Evolutionary conservation across 1,140 invertebrate genomes (phyloP).

Genomic region (Leucophenga varia): DNA sequence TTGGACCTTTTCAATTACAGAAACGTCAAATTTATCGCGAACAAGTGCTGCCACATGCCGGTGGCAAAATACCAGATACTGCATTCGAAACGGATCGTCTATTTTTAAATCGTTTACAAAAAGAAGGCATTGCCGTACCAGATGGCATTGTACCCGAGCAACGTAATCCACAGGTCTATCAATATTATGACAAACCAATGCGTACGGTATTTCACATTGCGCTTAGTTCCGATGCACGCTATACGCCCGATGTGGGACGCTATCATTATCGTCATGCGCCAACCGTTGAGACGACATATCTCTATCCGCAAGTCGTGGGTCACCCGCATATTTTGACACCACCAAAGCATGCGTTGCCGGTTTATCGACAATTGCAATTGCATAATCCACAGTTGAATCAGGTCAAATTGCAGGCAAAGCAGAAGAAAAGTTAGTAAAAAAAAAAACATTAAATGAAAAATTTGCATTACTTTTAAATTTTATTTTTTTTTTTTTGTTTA

Average conservation of each 20-base stretch:
- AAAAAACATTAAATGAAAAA: not conserved
- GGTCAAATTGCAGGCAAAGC: slow-evolving; percentile 48
- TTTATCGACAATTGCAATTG: slow-evolving; percentile 44
- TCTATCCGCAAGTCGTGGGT: slow-evolving; percentile 51
- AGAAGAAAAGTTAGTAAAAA: slow-evolving; percentile 22
- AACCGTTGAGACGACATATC: slow-evolving; percentile 50
- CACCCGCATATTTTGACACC: slow-evolving; percentile 33
- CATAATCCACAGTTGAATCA: slow-evolving; percentile 51
- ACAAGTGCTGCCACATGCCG: slow-evolving; percentile 63
- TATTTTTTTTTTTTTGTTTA: slow-evolving; percentile 15
- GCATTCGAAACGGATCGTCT: slow-evolving; percentile 65
- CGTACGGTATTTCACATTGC: slow-evolving; percentile 49
- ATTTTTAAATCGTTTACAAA: slow-evolving; percentile 64
- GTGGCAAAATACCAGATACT: slow-evolving; percentile 68
- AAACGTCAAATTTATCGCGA: slow-evolving; percentile 68
- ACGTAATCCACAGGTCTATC: slow-evolving; percentile 53
- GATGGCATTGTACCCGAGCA: slow-evolving; percentile 63
- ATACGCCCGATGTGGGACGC: slow-evolving; percentile 39
- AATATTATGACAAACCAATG: slow-evolving; percentile 39
- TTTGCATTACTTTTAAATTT: slow-evolving; percentile 3
- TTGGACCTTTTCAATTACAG: too few relatives aligned
- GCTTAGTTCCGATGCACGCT: slow-evolving; percentile 50
- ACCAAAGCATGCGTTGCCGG: slow-evolving; percentile 33
- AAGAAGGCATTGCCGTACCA: slow-evolving; percentile 64
- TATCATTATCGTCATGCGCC: slow-evolving; percentile 44